These are phyloP conservation scores for Pardalotus punctatus DNA, from an alignment of 2,113 vertebrate species.

Conservation along the genomic window DNA sequence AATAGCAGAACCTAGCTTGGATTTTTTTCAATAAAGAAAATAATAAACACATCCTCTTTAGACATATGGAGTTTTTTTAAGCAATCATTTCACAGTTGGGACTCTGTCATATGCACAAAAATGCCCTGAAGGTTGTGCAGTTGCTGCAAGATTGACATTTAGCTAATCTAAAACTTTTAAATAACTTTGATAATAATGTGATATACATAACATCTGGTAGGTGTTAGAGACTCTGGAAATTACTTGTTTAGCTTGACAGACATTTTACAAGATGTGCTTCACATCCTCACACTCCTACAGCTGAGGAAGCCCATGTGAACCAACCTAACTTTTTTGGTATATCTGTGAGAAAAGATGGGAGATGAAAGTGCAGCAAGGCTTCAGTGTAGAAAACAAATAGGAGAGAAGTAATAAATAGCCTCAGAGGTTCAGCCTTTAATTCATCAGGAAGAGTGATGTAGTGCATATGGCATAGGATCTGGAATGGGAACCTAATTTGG, in stretches of 20 bases:
- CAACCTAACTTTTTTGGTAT: neutral
- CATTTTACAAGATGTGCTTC: neutral
- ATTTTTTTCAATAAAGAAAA: neutral
- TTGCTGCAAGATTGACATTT: constrained; percentile 18
- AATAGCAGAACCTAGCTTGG: neutral
- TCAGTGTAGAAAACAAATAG: neutral
- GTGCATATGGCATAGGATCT: neutral
- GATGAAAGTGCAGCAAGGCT: neutral
- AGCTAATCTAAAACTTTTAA: constrained; percentile 30
- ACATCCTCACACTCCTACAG: neutral
- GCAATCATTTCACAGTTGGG: neutral
- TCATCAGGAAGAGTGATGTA: neutral
- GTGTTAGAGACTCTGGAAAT: constrained; percentile 18
- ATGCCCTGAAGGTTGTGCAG: constrained; percentile 21
- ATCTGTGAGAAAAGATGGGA: neutral
- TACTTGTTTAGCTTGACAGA: neutral
- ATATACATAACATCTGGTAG: constrained; percentile 4
- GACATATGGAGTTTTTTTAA: neutral
- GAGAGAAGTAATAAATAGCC: neutral
- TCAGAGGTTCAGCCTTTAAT: neutral
- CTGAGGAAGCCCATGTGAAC: neutral
- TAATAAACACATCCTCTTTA: neutral
- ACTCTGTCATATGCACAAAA: neutral
- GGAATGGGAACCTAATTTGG: neutral
- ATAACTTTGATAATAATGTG: constrained; percentile 11